Base-by-base conservation (phyloP, 2,888 invertebrate species). In the Antheraea assamensis region DNA sequence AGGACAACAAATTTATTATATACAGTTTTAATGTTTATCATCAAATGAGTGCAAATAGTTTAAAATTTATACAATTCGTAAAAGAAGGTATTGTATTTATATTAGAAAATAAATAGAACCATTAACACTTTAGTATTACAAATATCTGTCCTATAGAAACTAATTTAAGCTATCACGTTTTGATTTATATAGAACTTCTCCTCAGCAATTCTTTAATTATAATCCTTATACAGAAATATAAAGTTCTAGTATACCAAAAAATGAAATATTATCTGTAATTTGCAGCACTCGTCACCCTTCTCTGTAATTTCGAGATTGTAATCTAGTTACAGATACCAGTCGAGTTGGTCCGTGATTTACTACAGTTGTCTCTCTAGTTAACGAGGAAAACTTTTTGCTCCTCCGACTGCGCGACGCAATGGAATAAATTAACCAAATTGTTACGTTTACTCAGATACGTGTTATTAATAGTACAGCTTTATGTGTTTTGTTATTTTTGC, bases 361-460 rank as follows among this genome's bases (percentile, higher is more conserved):
- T 87, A 82, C 87, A 87, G 85, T 92, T 90, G 90, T 90, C 87
- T 87, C 86, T 86, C 82, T 81, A 87, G 86, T 89, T 92, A 90
- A 91, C 90, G 90, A 91, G 90, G 85, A 83, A 86, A 89, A 91
- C 88, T 92, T 92, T 92, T 92, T 91, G 90, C 85, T 83, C 80
- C 82, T 81, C 81, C 78, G 79, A 85, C 85, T 84, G 87, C 84
- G 66, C 80, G 78, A 74, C 80, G 78, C 80, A 78, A 74, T 79
- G 78, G 87, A 87, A 90, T 91, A 91, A 90, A 91, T 92, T 90
- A 88, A 83, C 83, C 83, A 83, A 88, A 91, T 87, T 87, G 83
- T 86, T 79, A 83, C 79, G 82, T 82, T 81, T 78, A 85, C 35
- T 73, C 21, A 27, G 58, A 73, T 73, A 68, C 68, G 68, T 68